A percentile compares a stretch with the other conserved stretches of the same genome.
Conservation (phyloP, 64 coral and sea anemone species). For the Cladopsammia gracilis region DNA sequence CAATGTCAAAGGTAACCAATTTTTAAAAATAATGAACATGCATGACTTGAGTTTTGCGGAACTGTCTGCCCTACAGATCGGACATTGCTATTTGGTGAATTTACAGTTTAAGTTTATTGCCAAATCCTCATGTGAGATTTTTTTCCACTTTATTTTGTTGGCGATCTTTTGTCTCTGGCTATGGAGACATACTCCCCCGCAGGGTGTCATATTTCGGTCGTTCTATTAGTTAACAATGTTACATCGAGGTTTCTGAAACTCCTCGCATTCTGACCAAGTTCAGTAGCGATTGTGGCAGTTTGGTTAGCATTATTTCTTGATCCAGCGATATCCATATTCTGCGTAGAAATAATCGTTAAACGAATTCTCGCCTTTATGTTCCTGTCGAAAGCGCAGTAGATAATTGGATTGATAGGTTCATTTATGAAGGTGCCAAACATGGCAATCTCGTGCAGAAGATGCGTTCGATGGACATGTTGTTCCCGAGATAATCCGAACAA, state of each 20-base stretch:
- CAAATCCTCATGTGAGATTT: no score
- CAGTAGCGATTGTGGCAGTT: background rate
- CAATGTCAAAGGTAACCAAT: no score
- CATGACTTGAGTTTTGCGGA: no score
- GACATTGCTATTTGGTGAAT: no score
- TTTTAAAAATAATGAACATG: no score
- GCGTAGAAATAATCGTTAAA: background rate
- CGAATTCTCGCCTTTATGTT: conserved; percentile 28
- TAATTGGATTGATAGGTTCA: conserved; percentile 41
- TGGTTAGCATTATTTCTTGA: background rate
- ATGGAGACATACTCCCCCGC: no score
- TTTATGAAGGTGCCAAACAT: conserved; percentile 53
- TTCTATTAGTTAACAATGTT: background rate
- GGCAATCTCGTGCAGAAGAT: conserved; percentile 3
- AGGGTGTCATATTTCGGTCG: no score
- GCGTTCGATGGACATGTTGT: conserved; percentile 9
- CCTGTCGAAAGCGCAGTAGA: conserved; percentile 57
- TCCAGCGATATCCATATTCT: background rate
- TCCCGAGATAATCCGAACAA: background rate
- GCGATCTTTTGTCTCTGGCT: no score
- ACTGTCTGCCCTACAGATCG: no score
- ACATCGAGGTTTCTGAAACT: background rate
- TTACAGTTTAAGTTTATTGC: no score
- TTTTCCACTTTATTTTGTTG: no score
- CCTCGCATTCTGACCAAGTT: background rate